Percentiles rank a stretch among this genome's conserved stretches.
Evolutionary conservation across 2,797 vertebrate genomes (phyloP).

Genomic region (Avahi laniger): DNA sequence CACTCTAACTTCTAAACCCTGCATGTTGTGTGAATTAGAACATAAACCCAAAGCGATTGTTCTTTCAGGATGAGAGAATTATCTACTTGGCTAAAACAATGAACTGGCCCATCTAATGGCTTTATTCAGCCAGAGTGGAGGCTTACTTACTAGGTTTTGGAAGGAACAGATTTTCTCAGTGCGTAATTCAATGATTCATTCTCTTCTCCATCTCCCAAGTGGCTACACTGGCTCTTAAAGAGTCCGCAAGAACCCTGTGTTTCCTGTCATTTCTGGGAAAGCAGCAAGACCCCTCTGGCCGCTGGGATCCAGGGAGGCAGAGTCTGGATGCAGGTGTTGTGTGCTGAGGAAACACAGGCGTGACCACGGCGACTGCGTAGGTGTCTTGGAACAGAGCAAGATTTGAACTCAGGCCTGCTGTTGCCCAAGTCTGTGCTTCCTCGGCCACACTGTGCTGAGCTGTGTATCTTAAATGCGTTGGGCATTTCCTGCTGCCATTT

Average conservation of each 20-base stretch:
- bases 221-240: not conserved
- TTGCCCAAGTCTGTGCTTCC: accelerated
- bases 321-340: not conserved
- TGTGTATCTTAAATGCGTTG: not conserved
- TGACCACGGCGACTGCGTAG: no score
- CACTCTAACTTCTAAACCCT: slow-evolving; percentile 12
- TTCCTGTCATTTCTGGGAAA: not conserved
- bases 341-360: not conserved
- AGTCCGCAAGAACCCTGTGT: not conserved
- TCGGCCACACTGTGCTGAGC: not conserved
- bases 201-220: not conserved
- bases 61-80: slow-evolving; percentile 36
- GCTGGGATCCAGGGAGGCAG: not conserved
- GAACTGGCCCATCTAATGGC: not conserved
- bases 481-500: not conserved
- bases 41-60: slow-evolving; percentile 23
- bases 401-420: not conserved
- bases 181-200: not conserved
- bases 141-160: not conserved
- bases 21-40: slow-evolving; percentile 23
- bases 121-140: slow-evolving; percentile 5
- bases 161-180: not conserved
- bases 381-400: not conserved
- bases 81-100: not conserved
- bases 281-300: not conserved